Conservation (phyloP, 2,888 invertebrate species). For the Metellina segmentata region DNA sequence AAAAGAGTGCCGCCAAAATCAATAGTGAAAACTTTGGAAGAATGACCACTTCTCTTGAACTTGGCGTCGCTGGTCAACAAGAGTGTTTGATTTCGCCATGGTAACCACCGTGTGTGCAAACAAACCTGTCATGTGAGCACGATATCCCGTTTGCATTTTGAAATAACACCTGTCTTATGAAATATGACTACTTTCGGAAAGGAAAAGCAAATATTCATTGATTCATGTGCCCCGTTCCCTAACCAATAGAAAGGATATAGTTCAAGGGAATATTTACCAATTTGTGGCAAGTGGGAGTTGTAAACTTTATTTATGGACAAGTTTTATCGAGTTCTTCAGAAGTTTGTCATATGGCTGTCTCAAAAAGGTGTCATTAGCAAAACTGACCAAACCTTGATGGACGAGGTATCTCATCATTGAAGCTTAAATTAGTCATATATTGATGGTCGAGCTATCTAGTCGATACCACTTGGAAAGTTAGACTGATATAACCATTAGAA, state of each 20-base stretch:
- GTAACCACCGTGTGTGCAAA: conserved; percentile 44
- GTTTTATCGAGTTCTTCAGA: too few relatives aligned
- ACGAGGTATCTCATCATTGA: too few relatives aligned
- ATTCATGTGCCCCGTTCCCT: background rate
- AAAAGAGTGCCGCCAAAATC: conserved; percentile 17
- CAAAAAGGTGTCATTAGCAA: too few relatives aligned
- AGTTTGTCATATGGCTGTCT: too few relatives aligned
- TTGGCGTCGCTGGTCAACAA: conserved; percentile 42
- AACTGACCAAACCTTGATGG: too few relatives aligned
- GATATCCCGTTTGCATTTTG: conserved; percentile 8
- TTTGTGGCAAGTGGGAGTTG: background rate
- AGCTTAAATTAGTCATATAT: too few relatives aligned
- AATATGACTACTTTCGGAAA: conserved; percentile 12
- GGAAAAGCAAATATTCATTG: background rate
- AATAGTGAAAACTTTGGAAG: conserved; percentile 34
- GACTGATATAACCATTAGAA: too few relatives aligned
- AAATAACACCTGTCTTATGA: conserved; percentile 42
- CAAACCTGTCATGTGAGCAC: conserved; percentile 37
- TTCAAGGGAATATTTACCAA: conserved; percentile 15
- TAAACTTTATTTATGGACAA: background rate
- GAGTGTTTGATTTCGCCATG: conserved; percentile 43
- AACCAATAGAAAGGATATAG: background rate
- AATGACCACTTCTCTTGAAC: conserved; percentile 26
- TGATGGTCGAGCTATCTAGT: too few relatives aligned
- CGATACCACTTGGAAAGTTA: too few relatives aligned